These are phyloP conservation scores for Cremastobaeus sp. DNA, from an alignment of 2,888 invertebrate genomes.

Conservation along the genomic window DNA sequence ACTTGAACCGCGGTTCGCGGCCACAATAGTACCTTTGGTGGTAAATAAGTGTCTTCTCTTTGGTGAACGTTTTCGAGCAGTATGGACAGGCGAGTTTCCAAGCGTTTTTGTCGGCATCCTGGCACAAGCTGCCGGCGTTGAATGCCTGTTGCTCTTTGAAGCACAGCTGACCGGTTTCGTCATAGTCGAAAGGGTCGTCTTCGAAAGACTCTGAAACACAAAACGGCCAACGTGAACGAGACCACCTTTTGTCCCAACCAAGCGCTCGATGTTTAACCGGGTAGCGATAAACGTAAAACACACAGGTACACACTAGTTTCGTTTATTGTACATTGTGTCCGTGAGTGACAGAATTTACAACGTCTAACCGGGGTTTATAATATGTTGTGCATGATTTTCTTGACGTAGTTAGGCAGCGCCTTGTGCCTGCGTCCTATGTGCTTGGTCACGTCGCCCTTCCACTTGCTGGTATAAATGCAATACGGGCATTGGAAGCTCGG, in stretches of 20 bases:
- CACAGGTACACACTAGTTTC: slow-evolving; percentile 5
- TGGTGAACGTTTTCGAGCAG: slow-evolving; percentile 24
- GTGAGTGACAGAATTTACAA: not conserved
- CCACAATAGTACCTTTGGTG: slow-evolving; percentile 71
- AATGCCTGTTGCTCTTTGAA: too few relatives aligned
- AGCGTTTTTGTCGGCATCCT: too few relatives aligned
- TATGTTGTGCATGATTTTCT: slow-evolving; percentile 23
- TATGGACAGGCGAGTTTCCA: slow-evolving; percentile 4
- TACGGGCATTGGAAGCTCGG: slow-evolving; percentile 66
- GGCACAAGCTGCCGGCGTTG: too few relatives aligned
- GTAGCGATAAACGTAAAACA: too few relatives aligned
- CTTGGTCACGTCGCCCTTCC: slow-evolving; percentile 61
- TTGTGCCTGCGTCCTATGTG: slow-evolving; percentile 59
- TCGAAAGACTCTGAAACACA: slow-evolving; percentile 31
- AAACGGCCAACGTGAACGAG: not conserved
- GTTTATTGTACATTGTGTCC: slow-evolving; percentile 6
- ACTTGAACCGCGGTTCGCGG: slow-evolving; percentile 66
- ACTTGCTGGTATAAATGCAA: slow-evolving; percentile 64
- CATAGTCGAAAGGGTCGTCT: not conserved
- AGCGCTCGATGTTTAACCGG: too few relatives aligned
- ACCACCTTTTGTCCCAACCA: too few relatives aligned
- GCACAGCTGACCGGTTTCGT: too few relatives aligned
- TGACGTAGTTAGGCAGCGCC: slow-evolving; percentile 52
- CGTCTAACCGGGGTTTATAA: slow-evolving; percentile 5
- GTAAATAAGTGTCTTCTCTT: slow-evolving; percentile 74